A percentile compares a stretch with the other conserved stretches of the same genome.
phyloP scores from a whole-genome alignment of 23 tunicate genomes.

The Ascidia mentula region DNA sequence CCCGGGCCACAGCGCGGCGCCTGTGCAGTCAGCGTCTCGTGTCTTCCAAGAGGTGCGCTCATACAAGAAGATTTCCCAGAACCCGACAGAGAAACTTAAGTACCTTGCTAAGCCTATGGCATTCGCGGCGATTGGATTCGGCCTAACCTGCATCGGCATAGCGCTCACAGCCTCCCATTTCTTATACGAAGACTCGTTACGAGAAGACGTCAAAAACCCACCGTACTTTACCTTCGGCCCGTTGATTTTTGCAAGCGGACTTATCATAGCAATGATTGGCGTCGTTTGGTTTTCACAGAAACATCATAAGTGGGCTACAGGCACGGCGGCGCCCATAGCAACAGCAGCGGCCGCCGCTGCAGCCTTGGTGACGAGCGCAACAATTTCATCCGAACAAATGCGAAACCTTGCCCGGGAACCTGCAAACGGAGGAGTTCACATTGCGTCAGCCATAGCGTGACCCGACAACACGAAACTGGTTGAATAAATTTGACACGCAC shows the following conservation, averaged over 20 bases:
- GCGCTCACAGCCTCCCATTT: conserved; percentile 73
- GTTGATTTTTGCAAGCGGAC: conserved; percentile 58
- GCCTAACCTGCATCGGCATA: conserved; percentile 47
- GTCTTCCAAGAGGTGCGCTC: background rate
- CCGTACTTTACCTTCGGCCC: conserved; percentile 92
- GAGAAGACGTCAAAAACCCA: background rate
- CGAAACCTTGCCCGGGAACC: background rate
- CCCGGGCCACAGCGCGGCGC: background rate
- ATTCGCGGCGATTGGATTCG: conserved; percentile 37
- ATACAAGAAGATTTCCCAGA: background rate
- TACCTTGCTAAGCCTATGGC: conserved; percentile 64
- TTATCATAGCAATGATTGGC: conserved; percentile 66
- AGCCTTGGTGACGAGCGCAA: conserved; percentile 40
- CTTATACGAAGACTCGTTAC: conserved; percentile 50
- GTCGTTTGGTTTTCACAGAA: conserved; percentile 84
- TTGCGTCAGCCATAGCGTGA: background rate
- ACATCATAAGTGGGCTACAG: conserved; percentile 68
- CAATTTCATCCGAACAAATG: conserved; percentile 43
- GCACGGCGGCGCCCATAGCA: conserved; percentile 85
- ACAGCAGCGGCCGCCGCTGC: conserved; percentile 63
- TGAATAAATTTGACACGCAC: too few species aligned
- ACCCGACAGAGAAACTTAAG: conserved; percentile 19
- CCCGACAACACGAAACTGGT: too few species aligned
- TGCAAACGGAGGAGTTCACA: background rate
- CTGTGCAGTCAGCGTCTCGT: background rate